A percentile compares a stretch with the other conserved stretches of the same genome.
Evolutionary conservation across 2,797 vertebrate genomes (phyloP).

Genomic region (Acanthopagrus latus): DNA sequence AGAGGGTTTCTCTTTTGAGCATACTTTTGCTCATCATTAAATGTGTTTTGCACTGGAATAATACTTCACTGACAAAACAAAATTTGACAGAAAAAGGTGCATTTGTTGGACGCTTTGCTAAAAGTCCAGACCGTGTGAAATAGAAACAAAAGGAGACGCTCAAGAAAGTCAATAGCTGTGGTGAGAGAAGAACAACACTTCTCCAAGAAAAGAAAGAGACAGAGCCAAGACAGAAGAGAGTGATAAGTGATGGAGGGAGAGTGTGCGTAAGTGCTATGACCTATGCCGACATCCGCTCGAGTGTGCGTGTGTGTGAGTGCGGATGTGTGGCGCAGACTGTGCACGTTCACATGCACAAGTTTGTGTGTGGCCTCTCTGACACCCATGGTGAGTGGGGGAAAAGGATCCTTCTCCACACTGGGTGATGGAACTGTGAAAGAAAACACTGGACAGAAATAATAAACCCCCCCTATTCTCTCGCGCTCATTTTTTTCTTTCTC

Average conservation of each 20-base stretch:
- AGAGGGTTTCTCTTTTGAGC: constrained; percentile 47
- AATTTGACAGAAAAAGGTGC: constrained; percentile 18
- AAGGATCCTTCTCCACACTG: constrained; percentile 74
- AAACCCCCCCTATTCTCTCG: constrained; percentile 67
- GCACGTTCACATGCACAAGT: constrained; percentile 36
- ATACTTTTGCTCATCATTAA: background rate
- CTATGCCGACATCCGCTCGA: constrained; percentile 48
- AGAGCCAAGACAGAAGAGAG: constrained; percentile 55
- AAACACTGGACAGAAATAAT: constrained; percentile 82
- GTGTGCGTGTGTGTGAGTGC: constrained; percentile 41
- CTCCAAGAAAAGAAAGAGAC: constrained; percentile 32
- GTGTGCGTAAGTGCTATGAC: constrained; percentile 53
- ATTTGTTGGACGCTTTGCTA: background rate
- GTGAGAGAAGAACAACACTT: constrained; percentile 42
- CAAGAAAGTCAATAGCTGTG: constrained; percentile 11
- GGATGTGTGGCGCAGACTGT: constrained; percentile 29
- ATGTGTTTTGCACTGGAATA: constrained; percentile 3
- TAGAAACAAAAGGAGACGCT: constrained; percentile 17
- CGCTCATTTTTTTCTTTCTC: constrained; percentile 25
- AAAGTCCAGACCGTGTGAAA: constrained; percentile 20
- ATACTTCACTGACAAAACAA: background rate
- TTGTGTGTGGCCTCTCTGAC: constrained; percentile 80
- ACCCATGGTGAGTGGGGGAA: constrained; percentile 74
- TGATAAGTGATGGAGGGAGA: constrained; percentile 52
- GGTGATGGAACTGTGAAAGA: constrained; percentile 81